A percentile compares a stretch with the other conserved stretches of the same genome.
Evolutionary conservation across 2,113 vertebrate genomes (phyloP).

Genomic region (mouse (Mus musculus)): GRCm39 chr5:122064001-122064500

Average conservation of each 20-base stretch:
- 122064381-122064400: slow-evolving; percentile 84
- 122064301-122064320: slow-evolving; percentile 73
- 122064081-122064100: slow-evolving; percentile 54
- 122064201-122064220: slow-evolving; percentile 81
- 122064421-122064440: slow-evolving; percentile 65
- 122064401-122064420: slow-evolving; percentile 78
- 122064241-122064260: slow-evolving; percentile 74
- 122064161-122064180: slow-evolving; percentile 81
- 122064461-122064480: slow-evolving; percentile 57
- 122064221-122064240: slow-evolving; percentile 56
- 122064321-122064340: slow-evolving; percentile 77
- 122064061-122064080: slow-evolving; percentile 46
- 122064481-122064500: neutral
- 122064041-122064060: slow-evolving; percentile 77
- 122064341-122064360: slow-evolving; percentile 80
- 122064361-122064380: slow-evolving; percentile 81
- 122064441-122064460: slow-evolving; percentile 12
- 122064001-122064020: slow-evolving; percentile 73
- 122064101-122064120: slow-evolving; percentile 75
- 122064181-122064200: slow-evolving; percentile 82
- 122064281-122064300: slow-evolving; percentile 73
- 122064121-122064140: slow-evolving; percentile 79
- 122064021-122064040: slow-evolving; percentile 80
- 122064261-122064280: slow-evolving; percentile 82
- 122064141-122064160: slow-evolving; percentile 78